A percentile compares a stretch with the other conserved stretches of the same genome.
These are phyloP conservation scores for Drosophila sp. DNA, from an alignment of 1,140 invertebrate genomes.

Conservation along the genomic window DNA sequence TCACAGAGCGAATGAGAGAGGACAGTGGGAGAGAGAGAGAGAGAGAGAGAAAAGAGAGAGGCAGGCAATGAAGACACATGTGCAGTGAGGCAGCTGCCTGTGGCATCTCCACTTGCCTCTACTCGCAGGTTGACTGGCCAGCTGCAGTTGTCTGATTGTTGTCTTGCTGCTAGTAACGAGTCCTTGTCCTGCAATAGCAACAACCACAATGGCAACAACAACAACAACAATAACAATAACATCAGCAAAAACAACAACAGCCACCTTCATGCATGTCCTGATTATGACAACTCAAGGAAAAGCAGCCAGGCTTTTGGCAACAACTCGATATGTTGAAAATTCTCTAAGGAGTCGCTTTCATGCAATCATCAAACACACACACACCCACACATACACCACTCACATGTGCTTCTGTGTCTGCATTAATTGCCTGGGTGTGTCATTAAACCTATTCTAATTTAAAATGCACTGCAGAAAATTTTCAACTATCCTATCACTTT, in stretches of 20 bases:
- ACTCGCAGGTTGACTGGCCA: conserved; percentile 39
- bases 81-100: conserved; percentile 37
- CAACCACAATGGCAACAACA: conserved; percentile 22
- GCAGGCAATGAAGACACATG: conserved; percentile 30
- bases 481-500: too few relatives aligned
- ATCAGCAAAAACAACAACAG: too few relatives aligned
- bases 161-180: conserved; percentile 47
- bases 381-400: conserved; percentile 35
- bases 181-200: conserved; percentile 49
- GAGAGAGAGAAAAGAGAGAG: conserved; percentile 7
- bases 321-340: conserved; percentile 52
- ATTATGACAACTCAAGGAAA: conserved; percentile 82
- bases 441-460: too few relatives aligned
- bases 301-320: conserved; percentile 47
- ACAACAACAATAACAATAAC: too few relatives aligned
- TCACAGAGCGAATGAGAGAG: conserved; percentile 23
- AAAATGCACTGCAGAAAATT: too few relatives aligned
- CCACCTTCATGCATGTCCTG: conserved; percentile 69
- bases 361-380: conserved; percentile 28
- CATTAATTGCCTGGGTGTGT: conserved; percentile 67
- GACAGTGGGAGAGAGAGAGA: background rate
- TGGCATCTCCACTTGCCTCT: conserved; percentile 27
- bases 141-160: conserved; percentile 42
- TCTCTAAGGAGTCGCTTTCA: conserved; percentile 64
- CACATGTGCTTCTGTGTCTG: conserved; percentile 31